phyloP scores from a whole-genome alignment of 2,888 invertebrate genomes.

The Polymixis lichenea region DNA sequence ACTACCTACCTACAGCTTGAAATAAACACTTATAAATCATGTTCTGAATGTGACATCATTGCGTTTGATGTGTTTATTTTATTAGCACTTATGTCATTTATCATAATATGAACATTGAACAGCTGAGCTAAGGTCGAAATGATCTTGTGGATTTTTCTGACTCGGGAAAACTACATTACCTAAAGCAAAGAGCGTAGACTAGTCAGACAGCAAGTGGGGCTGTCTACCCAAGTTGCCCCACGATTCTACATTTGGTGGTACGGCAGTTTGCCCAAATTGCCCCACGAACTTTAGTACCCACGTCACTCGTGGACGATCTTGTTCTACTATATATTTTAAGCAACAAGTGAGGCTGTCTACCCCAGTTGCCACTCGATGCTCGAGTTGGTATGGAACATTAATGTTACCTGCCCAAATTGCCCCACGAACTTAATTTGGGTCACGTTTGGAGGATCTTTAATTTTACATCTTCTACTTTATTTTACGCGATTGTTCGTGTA shows the following conservation, averaged over 20 bases:
- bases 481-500: constrained; percentile 39
- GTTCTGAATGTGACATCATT: constrained; percentile 49
- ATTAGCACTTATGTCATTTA: constrained; percentile 53
- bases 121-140: constrained; percentile 26
- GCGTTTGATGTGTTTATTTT: constrained; percentile 23
- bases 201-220: neutral
- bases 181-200: neutral
- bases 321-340: too few species aligned
- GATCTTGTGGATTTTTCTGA: constrained; percentile 1
- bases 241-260: too few species aligned
- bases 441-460: neutral
- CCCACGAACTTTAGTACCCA: too few species aligned
- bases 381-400: neutral
- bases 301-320: too few species aligned
- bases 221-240: neutral
- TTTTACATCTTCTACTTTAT: neutral
- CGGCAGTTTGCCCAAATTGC: too few species aligned
- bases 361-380: neutral
- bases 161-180: neutral
- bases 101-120: constrained; percentile 34
- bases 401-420: too few species aligned
- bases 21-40: constrained; percentile 27
- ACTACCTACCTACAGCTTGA: constrained; percentile 10
- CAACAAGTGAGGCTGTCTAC: neutral
- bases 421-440: too few species aligned